These are phyloP conservation scores for Phoenoteleia sp. DNA, from an alignment of 2,888 invertebrate genomes.

Conservation along the genomic window DNA sequence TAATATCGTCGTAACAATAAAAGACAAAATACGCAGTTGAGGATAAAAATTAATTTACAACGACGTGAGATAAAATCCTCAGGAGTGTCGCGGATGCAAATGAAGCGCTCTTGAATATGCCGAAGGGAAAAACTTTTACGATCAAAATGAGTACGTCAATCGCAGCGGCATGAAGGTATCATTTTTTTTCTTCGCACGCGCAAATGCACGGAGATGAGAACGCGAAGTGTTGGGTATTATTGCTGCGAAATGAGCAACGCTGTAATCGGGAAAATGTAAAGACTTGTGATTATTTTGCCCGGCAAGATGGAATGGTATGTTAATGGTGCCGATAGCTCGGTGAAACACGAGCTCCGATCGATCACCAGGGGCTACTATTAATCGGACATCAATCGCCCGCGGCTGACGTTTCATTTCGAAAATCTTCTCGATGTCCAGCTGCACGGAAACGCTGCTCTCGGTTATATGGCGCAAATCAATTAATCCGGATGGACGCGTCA, in stretches of 20 bases:
- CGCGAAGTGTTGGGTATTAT: slow-evolving; percentile 41
- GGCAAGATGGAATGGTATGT: slow-evolving; percentile 74
- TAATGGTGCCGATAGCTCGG: slow-evolving; percentile 67
- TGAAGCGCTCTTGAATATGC: slow-evolving; percentile 33
- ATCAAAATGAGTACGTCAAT: slow-evolving; percentile 39
- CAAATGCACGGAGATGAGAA: neutral
- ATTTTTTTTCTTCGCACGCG: slow-evolving; percentile 4
- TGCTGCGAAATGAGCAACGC: neutral
- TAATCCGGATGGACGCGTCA: slow-evolving; percentile 42
- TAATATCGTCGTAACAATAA: slow-evolving; percentile 18
- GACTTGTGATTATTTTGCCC: slow-evolving; percentile 42
- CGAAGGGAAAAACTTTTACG: slow-evolving; percentile 53
- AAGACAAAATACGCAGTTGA: neutral
- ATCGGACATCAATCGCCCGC: slow-evolving; percentile 76
- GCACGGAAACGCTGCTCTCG: slow-evolving; percentile 32
- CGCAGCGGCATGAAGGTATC: neutral
- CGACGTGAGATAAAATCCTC: slow-evolving; percentile 29
- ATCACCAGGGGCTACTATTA: slow-evolving; percentile 75
- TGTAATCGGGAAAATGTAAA: slow-evolving; percentile 33
- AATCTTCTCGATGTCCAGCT: slow-evolving; percentile 55
- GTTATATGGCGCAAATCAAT: slow-evolving; percentile 44
- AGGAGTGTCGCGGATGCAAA: slow-evolving; percentile 46
- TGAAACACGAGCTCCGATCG: slow-evolving; percentile 73
- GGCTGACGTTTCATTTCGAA: slow-evolving; percentile 68
- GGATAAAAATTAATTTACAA: slow-evolving; percentile 39